Base-by-base conservation (phyloP, 2,888 invertebrate species). In the Heliconius ethilla region DNA sequence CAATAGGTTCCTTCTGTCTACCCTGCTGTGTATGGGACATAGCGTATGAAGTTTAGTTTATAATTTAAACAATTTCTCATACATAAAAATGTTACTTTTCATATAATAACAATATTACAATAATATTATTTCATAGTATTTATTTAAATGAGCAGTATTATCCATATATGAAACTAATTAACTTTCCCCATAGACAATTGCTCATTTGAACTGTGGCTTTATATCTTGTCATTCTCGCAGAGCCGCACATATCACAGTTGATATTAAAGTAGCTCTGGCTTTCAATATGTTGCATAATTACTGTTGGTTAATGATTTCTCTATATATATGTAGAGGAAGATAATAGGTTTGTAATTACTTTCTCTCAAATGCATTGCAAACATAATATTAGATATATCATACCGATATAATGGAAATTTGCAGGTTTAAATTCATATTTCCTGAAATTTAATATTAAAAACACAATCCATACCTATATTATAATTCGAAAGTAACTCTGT, bases 101-200 rank as follows among this genome's bases (percentile, higher is more conserved):
- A 45, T 15, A 45, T 15, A 5, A 45, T 45, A 15, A 45, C 15
- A 45, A 18, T 4, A 4, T 45, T 15, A 51, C 2, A 51, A 18
- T 7, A 51, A 51, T 51, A 18, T 18, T 51, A 18, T 37, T 37
- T 18, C 51, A n/a, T 59, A n/a, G 2, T 3, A 59, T 59, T n/a
- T 59, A 45, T 27, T 27, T 27, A 37, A 40, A 37, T 13, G 37
- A 67, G 27, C 27, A 40, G 0, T 40, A 40, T n/a, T 37, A 40
- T 67, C n/a, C 15, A 67, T 11, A 67, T 65, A 67, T 69, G 40
- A 25, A 69, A 45, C 40, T 45, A 25, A 40, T 69, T 40, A 69
- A 45, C 13, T 69, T 45, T 69, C 40, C 25, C 40, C n/a, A 45
- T 40, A 69, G 69, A 69, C 25, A 45, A 25, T 18, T 6, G 40